phyloP scores from a whole-genome alignment of 2,888 invertebrate genomes.

The Adelphocoris suturalis region DNA sequence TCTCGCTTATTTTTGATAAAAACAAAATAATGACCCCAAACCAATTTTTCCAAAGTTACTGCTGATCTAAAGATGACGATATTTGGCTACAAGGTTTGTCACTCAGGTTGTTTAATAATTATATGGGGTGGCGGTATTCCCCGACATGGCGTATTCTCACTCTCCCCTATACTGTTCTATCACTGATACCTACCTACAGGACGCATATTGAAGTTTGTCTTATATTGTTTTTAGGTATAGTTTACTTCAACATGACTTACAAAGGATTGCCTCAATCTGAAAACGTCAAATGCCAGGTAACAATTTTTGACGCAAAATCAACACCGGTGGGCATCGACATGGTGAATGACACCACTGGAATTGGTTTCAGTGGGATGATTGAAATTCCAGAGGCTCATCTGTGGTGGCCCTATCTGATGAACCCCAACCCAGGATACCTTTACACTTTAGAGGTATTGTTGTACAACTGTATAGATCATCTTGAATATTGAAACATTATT shows the following conservation, averaged over 20 bases:
- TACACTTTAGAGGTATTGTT: constrained; percentile 88
- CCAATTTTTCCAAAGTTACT: too few species aligned
- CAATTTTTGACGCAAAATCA: constrained; percentile 81
- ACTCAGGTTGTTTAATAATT: too few species aligned
- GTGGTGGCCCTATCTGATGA: constrained; percentile 97
- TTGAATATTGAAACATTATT: too few species aligned
- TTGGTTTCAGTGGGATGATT: constrained; percentile 82
- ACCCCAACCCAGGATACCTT: constrained; percentile 87
- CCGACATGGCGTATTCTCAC: too few species aligned
- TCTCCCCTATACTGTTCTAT: too few species aligned
- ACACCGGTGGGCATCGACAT: constrained; percentile 80
- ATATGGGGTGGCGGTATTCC: too few species aligned
- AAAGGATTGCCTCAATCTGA: constrained; percentile 78
- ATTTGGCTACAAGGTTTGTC: too few species aligned
- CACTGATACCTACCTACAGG: too few species aligned
- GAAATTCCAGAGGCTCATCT: constrained; percentile 86
- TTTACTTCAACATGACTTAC: constrained; percentile 82
- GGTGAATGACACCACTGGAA: constrained; percentile 78
- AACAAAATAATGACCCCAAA: too few species aligned
- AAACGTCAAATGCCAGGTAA: constrained; percentile 77
- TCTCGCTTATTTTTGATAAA: too few species aligned
- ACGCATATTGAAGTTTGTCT: too few species aligned
- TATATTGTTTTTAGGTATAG: constrained; percentile 79
- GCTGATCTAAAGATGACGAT: too few species aligned
- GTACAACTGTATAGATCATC: background rate